A percentile compares a stretch with the other conserved stretches of the same genome.
Evolutionary conservation across 2,888 invertebrate genomes (phyloP).

Genomic region (Hypomecis atomaria): DNA sequence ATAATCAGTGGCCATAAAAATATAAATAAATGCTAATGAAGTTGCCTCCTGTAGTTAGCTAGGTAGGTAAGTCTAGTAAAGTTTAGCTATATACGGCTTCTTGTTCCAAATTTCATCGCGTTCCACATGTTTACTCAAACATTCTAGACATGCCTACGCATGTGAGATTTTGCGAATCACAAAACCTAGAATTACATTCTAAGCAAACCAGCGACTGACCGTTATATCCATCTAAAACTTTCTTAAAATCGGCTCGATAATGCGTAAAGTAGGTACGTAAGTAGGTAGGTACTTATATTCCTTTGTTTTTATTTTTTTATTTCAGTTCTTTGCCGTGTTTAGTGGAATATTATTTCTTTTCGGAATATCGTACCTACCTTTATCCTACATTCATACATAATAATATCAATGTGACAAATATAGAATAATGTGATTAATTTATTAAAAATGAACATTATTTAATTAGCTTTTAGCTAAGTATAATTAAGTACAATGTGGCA

Average conservation of each 20-base stretch:
- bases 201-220: conserved; percentile 23
- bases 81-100: conserved; percentile 37
- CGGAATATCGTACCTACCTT: no score
- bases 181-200: conserved; percentile 23
- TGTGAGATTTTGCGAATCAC: conserved; percentile 17
- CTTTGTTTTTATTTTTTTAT: neutral
- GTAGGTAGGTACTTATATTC: no score
- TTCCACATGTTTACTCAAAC: conserved; percentile 30
- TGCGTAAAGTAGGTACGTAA: neutral
- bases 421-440: no score
- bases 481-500: no score
- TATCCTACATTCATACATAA: no score
- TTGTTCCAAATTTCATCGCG: conserved; percentile 41
- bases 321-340: no score
- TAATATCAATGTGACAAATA: no score
- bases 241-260: conserved; percentile 9
- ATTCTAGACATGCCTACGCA: conserved; percentile 31
- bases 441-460: no score
- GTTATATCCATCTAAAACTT: conserved; percentile 21
- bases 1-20: conserved; percentile 31
- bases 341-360: no score
- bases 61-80: conserved; percentile 35
- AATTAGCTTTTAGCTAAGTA: no score
- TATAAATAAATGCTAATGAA: conserved; percentile 35
- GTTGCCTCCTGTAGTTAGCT: conserved; percentile 36